These are phyloP conservation scores for Neuroscelio doddi DNA, from an alignment of 2,888 invertebrate genomes.

Conservation along the genomic window DNA sequence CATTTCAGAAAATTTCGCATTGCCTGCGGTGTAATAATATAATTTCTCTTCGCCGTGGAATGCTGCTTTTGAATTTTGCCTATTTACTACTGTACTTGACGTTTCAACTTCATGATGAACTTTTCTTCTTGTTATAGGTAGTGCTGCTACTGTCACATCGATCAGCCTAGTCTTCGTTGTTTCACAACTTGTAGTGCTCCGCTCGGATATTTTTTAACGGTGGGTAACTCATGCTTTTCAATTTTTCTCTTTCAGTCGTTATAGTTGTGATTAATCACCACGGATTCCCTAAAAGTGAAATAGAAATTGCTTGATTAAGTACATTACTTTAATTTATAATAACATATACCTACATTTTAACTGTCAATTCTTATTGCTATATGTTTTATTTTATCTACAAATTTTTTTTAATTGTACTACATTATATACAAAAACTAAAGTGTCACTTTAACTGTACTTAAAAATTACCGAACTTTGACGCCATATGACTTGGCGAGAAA, in stretches of 20 bases:
- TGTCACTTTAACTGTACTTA: too few species aligned
- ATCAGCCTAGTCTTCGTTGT: conserved; percentile 45
- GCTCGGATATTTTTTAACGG: conserved; percentile 44
- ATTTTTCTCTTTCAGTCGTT: conserved; percentile 37
- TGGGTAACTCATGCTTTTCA: conserved; percentile 34
- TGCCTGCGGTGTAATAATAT: not conserved
- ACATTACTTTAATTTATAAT: conserved; percentile 30
- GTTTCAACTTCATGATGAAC: conserved; percentile 41
- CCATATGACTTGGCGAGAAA: too few species aligned
- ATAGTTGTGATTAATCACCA: conserved; percentile 30
- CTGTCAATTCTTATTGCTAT: conserved; percentile 20
- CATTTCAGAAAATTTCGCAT: too few species aligned
- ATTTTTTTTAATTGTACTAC: too few species aligned
- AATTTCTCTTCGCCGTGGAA: conserved; percentile 21
- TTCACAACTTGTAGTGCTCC: conserved; percentile 40
- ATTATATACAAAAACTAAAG: too few species aligned
- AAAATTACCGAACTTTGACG: too few species aligned
- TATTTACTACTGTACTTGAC: conserved; percentile 25
- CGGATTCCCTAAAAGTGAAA: conserved; percentile 22
- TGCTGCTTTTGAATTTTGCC: conserved; percentile 33
- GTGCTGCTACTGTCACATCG: conserved; percentile 44
- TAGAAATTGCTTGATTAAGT: conserved; percentile 32
- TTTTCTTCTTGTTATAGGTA: conserved; percentile 49
- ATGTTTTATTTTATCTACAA: too few species aligned
- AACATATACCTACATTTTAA: conserved; percentile 28